Conservation (phyloP, 2,797 vertebrate species). For the Crenichthys baileyi region DNA sequence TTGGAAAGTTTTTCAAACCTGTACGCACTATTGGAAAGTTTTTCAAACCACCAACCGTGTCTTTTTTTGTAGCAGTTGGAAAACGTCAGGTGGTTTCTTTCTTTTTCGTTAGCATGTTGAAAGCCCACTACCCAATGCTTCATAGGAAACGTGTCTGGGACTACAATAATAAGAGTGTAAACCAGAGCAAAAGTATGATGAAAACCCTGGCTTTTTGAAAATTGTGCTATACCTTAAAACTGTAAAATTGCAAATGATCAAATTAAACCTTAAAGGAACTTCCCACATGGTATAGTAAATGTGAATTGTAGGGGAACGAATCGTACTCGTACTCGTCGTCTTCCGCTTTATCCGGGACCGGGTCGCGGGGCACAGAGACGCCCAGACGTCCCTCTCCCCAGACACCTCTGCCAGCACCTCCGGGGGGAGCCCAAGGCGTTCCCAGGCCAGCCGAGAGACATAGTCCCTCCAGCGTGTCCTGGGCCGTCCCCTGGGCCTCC, state of each 20-base stretch:
- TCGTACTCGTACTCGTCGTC: not conserved
- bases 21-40: not conserved
- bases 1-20: not conserved
- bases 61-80: not conserved
- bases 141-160: not conserved
- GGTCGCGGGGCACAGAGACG: too few species aligned
- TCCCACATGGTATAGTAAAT: not conserved
- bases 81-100: not conserved
- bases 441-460: too few species aligned
- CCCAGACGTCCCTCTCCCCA: too few species aligned
- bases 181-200: not conserved
- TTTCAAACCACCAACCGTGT: not conserved
- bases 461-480: too few species aligned
- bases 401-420: too few species aligned
- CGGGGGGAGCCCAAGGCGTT: too few species aligned
- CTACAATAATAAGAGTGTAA: not conserved
- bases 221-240: not conserved
- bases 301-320: not conserved
- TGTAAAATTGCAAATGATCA: conserved; percentile 14
- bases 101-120: not conserved
- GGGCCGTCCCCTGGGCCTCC: too few species aligned
- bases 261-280: conserved; percentile 2
- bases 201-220: not conserved
- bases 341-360: too few species aligned
- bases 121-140: not conserved